Evolutionary conservation across 2,888 invertebrate genomes (phyloP), one percentile per base, ranked within the genome.

Genomic region (Steinernema hermaphroditum): DNA sequence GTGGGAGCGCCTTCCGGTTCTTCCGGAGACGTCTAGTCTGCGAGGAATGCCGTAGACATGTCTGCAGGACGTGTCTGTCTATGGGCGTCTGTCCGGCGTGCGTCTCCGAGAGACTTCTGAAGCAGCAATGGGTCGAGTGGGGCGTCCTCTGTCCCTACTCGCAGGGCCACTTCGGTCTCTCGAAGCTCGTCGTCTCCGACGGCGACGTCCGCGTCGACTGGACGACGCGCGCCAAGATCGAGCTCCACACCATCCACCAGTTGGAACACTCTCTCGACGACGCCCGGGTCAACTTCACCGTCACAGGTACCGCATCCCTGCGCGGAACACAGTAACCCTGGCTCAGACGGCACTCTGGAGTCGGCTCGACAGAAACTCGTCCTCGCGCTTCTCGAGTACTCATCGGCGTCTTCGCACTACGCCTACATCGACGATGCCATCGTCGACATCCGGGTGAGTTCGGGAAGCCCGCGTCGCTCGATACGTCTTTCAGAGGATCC

Each of bases 381-480:
- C 27, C 41, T 74, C 43, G 74, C 74, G 0, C 44, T 74, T 27
- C 32, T 74, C n/a, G 71, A 74, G n/a, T 74, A 72, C 50, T 46
- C 68, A 12, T 43, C 57, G 24, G 29, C 62, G 16, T 49, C 62
- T 22, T 71, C 71, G 34, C 74, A 74, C 73, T 74, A 62, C 57
- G 74, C 74, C 2, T 72, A 72, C 24, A 74, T 74, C 54, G 74
- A 74, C 43, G 62, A 74, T 22, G 71, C 74, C 14, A 74, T 74
- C 44, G 69, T 41, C 19, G 74, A 74, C 16, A 71, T 72, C 19
- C 57, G 71, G 72, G 72, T 72, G 22, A 37, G 37, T 37, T 12
- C 37, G 6, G 37, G 37, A 37, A 12, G 37, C 12, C 37, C 37
- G 4, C 37, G 12, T 8, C 6, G 37, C 4, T 4, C 37, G 37